Percentiles rank a stretch among this genome's conserved stretches.
phyloP scores from a whole-genome alignment of 2,797 vertebrate genomes.

The Australoheros facetus region DNA sequence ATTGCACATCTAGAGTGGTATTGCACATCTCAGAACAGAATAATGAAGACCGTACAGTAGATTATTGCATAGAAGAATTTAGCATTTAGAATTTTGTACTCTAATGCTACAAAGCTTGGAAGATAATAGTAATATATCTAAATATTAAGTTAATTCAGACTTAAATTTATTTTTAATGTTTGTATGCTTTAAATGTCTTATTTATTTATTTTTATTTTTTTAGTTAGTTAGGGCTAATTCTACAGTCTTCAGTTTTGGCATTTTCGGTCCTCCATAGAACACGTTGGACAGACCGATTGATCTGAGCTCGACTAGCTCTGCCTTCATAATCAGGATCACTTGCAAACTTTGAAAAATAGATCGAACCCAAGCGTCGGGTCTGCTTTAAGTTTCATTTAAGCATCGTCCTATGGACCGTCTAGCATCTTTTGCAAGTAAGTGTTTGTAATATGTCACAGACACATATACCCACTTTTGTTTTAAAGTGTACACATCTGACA shows the following conservation, averaged over 20 bases:
- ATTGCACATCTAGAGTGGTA: no score
- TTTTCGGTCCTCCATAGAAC: not conserved
- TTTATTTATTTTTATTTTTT: not conserved
- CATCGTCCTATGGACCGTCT: constrained; percentile 77
- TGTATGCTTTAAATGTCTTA: not conserved
- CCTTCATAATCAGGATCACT: constrained; percentile 6
- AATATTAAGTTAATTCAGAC: no score
- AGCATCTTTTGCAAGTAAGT: constrained; percentile 81
- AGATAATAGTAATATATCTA: no score
- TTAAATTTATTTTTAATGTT: no score
- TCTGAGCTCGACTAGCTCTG: constrained; percentile 26
- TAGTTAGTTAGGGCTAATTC: not conserved
- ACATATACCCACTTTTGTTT: not conserved
- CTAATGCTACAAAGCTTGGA: no score
- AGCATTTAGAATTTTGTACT: no score
- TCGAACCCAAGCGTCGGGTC: constrained; percentile 5
- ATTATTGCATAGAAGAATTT: no score
- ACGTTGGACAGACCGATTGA: not conserved
- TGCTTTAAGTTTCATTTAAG: constrained; percentile 14
- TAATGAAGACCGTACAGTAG: no score
- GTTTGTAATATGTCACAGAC: not conserved
- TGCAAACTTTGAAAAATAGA: constrained; percentile 39
- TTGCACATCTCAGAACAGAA: no score
- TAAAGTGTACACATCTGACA: accelerated
- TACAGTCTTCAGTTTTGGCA: not conserved